These are phyloP conservation scores for Melanotaenia nigrans DNA, from an alignment of 2,797 vertebrate species.

Conservation along the genomic window DNA sequence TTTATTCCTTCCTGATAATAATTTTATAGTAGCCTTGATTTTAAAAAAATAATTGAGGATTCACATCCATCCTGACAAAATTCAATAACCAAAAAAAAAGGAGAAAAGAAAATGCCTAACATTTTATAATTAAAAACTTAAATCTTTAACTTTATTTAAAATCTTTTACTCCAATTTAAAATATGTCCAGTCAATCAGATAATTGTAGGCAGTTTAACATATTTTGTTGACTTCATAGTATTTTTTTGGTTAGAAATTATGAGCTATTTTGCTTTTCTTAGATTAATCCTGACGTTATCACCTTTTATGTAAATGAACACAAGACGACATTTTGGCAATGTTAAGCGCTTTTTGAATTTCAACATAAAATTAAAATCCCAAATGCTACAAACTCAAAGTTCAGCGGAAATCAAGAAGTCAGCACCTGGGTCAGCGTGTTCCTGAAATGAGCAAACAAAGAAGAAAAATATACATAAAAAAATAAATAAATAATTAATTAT, in stretches of 20 bases:
- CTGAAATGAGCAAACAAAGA: not conserved
- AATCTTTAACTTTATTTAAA: too few species aligned
- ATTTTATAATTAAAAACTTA: too few species aligned
- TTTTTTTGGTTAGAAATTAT: constrained; percentile 18
- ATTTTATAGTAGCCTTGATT: not conserved
- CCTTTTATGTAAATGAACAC: not conserved
- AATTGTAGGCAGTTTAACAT: constrained; percentile 57
- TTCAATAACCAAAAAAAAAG: not conserved
- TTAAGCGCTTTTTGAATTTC: constrained; percentile 29
- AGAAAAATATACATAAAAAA: too few species aligned
- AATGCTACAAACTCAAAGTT: too few species aligned
- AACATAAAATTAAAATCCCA: too few species aligned
- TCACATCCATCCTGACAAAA: not conserved
- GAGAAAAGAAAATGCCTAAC: not conserved
- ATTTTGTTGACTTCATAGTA: constrained; percentile 44
- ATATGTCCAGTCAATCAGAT: constrained; percentile 71
- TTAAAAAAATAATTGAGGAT: constrained; percentile 4
- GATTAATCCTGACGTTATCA: not conserved
- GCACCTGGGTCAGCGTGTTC: not conserved
- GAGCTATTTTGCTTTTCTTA: not conserved
- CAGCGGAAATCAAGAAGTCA: not conserved
- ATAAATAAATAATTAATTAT: not conserved
- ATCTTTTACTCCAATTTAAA: constrained; percentile 29
- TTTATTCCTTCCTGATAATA: not conserved
- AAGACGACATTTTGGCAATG: constrained; percentile 5